Conservation (phyloP, 30 jellyfish, hydroid and myxozoan species). For the Clytia hemisphaerica region DNA sequence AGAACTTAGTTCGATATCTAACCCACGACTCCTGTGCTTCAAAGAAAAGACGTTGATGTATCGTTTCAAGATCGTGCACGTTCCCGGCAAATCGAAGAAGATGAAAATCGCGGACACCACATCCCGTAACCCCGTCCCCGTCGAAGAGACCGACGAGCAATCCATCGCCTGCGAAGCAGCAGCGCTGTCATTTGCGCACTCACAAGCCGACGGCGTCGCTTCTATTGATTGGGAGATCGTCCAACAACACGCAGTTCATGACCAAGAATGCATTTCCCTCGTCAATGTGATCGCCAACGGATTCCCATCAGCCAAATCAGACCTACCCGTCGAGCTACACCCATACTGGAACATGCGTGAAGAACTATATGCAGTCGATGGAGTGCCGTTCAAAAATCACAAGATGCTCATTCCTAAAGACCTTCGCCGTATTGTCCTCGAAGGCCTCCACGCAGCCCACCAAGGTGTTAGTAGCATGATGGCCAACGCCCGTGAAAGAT, state of each 20-base stretch:
- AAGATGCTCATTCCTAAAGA: conserved; percentile 15
- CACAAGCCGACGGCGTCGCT: not conserved
- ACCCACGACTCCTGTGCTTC: conserved; percentile 28
- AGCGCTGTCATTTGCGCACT: not conserved
- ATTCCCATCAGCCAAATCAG: conserved; percentile 17
- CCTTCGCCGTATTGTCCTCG: conserved; percentile 21
- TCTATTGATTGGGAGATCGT: not conserved
- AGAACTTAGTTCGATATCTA: conserved; percentile 21
- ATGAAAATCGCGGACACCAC: not conserved
- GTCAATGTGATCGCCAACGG: conserved; percentile 9
- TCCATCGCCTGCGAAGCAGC: not conserved
- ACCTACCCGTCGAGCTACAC: conserved; percentile 1
- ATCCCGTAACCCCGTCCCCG: not conserved
- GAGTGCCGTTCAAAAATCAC: conserved; percentile 33
- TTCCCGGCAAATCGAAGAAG: conserved; percentile 35
- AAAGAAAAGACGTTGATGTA: conserved; percentile 43
- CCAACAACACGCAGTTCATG: conserved; percentile 8
- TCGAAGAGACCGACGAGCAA: not conserved
- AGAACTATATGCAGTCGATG: conserved; percentile 12
- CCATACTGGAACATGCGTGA: conserved; percentile 17
- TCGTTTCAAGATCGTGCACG: conserved; percentile 22
- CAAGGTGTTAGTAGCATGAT: conserved; percentile 39
- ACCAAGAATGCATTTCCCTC: conserved; percentile 5
- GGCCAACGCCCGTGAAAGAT: conserved; percentile 36
- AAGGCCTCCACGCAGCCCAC: conserved; percentile 52